These are phyloP conservation scores for Oreochromis tanganicae DNA, from an alignment of 2,113 vertebrate genomes.

Conservation along the genomic window DNA sequence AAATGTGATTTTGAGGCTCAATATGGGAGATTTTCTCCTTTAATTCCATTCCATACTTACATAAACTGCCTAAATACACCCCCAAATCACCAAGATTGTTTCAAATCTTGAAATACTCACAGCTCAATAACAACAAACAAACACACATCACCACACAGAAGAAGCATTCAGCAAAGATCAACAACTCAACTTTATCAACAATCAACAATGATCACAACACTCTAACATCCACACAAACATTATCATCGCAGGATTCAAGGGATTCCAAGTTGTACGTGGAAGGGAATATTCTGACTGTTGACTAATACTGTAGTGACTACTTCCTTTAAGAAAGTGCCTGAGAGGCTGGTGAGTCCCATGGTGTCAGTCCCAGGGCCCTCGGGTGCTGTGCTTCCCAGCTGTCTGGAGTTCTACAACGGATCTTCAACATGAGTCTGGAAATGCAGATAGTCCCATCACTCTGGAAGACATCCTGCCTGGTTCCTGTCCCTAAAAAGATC, in stretches of 20 bases:
- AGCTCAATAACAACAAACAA: not conserved
- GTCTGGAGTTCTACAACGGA: no score
- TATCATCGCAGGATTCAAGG: not conserved
- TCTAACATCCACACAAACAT: not conserved
- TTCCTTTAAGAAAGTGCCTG: not conserved
- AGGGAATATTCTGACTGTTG: not conserved
- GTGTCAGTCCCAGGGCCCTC: no score
- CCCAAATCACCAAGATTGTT: not conserved
- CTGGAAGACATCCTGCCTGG: no score
- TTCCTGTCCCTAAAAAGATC: no score
- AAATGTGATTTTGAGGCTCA: not conserved
- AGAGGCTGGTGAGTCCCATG: not conserved
- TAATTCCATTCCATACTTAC: not conserved
- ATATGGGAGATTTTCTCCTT: not conserved
- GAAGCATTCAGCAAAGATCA: not conserved
- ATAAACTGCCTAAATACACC: not conserved
- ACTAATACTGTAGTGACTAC: not conserved
- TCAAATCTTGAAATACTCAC: not conserved
- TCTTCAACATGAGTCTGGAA: no score
- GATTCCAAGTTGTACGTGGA: not conserved
- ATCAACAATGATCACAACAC: not conserved
- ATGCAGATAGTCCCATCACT: no score
- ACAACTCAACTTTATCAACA: not conserved
- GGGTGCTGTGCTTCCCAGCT: no score
- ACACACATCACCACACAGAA: not conserved